phyloP scores from a whole-genome alignment of 92 coral and sea anemone genomes.

The Galaxea fascicularis region DNA sequence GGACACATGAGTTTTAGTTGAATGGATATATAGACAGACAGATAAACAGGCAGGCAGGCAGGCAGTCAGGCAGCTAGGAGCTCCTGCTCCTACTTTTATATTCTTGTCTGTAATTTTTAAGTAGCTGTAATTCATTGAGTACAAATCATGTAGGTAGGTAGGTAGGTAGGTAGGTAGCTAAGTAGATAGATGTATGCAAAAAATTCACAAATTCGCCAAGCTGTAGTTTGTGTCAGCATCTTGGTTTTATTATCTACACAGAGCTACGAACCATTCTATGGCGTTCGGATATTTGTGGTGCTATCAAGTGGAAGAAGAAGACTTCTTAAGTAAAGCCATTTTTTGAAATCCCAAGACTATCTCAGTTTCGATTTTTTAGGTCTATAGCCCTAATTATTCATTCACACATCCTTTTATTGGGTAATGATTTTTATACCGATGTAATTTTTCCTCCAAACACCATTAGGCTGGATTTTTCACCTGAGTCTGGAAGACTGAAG shows the following conservation, averaged over 20 bases:
- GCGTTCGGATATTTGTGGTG: conserved; percentile 51
- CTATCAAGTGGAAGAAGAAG: conserved; percentile 35
- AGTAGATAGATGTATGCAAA: no score
- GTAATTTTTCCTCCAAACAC: background rate
- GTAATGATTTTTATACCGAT: background rate
- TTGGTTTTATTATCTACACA: background rate
- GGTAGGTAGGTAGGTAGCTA: no score
- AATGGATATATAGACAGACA: no score
- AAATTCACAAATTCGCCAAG: no score
- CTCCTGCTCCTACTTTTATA: no score
- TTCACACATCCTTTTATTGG: background rate
- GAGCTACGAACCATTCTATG: conserved; percentile 53
- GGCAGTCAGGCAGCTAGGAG: no score
- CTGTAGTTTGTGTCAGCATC: background rate
- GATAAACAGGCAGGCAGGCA: no score
- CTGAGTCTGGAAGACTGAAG: conserved; percentile 43
- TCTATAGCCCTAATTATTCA: background rate
- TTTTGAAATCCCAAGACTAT: background rate
- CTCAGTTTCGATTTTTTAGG: background rate
- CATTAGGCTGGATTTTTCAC: conserved; percentile 34
- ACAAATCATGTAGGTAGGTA: no score
- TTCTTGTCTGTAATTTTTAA: no score
- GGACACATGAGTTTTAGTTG: background rate
- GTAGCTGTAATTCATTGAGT: no score
- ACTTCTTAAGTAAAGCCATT: conserved; percentile 25